phyloP scores from a whole-genome alignment of 2,888 invertebrate species.

The Cybosia mesomella region DNA sequence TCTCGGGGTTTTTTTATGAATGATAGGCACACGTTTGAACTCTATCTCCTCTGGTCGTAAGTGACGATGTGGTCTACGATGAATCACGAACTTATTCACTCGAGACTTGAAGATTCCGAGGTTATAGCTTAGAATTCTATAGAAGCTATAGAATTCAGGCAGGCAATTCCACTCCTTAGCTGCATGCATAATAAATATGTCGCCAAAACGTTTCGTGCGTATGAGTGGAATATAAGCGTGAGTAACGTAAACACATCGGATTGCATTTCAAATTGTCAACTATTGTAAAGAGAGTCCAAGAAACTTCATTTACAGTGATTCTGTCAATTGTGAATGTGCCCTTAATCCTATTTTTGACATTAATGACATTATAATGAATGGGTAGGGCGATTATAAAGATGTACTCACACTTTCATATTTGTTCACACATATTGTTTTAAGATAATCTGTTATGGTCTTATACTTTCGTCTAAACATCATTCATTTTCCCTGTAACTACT shows the following conservation, averaged over 20 bases:
- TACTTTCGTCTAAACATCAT: background rate
- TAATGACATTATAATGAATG: slow-evolving; percentile 14
- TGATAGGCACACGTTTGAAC: too few species aligned
- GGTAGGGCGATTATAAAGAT: background rate
- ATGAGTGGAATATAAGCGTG: too few species aligned
- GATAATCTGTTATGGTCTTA: background rate
- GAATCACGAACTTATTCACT: too few species aligned
- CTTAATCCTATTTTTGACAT: slow-evolving; percentile 4
- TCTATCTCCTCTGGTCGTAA: too few species aligned
- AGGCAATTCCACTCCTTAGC: too few species aligned
- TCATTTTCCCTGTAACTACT: background rate
- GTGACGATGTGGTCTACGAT: too few species aligned
- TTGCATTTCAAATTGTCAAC: background rate
- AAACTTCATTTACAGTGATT: background rate
- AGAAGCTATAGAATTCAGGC: too few species aligned
- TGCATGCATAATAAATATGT: too few species aligned
- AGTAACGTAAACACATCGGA: background rate
- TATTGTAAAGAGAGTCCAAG: background rate
- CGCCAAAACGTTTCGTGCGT: too few species aligned
- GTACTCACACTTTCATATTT: background rate
- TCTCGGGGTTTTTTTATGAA: too few species aligned
- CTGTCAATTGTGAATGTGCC: background rate
- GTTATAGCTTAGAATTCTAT: too few species aligned
- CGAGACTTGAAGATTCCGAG: too few species aligned
- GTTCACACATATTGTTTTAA: background rate